Conservation (phyloP, 2,797 vertebrate species). For the Gypaetus barbatus region DNA sequence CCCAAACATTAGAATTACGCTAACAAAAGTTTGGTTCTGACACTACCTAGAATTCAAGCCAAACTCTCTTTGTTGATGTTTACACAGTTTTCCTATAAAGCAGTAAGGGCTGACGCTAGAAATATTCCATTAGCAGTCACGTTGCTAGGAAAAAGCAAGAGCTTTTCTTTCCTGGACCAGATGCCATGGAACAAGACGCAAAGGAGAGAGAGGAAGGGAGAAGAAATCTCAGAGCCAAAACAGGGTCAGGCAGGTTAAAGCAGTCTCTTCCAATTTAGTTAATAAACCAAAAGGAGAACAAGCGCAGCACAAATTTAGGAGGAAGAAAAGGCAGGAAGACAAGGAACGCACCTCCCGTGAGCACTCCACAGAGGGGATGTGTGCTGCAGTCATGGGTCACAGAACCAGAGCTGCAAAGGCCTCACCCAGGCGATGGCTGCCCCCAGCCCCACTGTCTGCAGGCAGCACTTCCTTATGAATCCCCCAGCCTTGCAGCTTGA, state of each 20-base stretch:
- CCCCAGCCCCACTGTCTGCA: background rate
- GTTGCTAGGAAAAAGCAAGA: background rate
- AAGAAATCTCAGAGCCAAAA: background rate
- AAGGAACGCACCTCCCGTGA: background rate
- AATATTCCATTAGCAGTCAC: background rate
- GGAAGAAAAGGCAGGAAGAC: background rate
- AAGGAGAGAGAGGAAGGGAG: background rate
- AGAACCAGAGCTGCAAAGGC: background rate
- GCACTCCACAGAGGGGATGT: rapidly evolving
- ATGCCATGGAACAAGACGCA: background rate
- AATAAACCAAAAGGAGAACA: background rate
- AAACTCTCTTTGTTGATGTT: background rate
- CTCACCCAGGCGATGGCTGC: background rate
- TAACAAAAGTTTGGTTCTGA: background rate
- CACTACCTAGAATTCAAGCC: background rate
- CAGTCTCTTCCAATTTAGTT: background rate
- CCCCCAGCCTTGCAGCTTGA: background rate
- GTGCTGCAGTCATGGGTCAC: background rate
- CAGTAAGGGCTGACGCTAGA: background rate
- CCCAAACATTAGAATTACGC: background rate
- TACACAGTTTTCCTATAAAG: background rate
- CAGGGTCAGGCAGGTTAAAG: background rate
- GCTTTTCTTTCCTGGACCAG: background rate
- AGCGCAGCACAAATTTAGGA: background rate
- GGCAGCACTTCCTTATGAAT: background rate